Conservation (phyloP, 2,888 invertebrate genomes). For the Ernsta delagoae region DNA sequence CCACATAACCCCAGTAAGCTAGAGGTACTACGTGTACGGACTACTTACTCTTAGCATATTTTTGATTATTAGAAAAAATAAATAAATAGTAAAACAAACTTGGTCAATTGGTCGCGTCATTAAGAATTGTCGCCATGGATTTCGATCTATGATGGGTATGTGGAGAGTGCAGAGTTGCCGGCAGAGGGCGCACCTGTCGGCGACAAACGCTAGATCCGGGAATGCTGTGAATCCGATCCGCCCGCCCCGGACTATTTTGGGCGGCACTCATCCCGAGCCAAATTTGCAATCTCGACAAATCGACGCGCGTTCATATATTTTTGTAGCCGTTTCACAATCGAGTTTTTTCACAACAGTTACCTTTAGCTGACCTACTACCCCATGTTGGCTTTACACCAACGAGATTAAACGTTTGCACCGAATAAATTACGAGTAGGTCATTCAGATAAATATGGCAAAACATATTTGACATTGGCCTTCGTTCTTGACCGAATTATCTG, state of each 20-base stretch:
- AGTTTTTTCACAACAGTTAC: constrained; percentile 52
- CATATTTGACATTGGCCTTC: constrained; percentile 78
- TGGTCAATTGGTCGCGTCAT: constrained; percentile 10
- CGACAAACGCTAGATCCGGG: constrained; percentile 62
- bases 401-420: constrained; percentile 36
- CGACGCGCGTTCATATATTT: constrained; percentile 78
- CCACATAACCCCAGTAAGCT: too few relatives aligned
- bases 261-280: constrained; percentile 76
- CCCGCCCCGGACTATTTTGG: constrained; percentile 71
- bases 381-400: constrained; percentile 39
- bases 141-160: constrained; percentile 34
- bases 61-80: too few relatives aligned
- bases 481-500: constrained; percentile 60
- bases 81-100: too few relatives aligned
- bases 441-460: constrained; percentile 53
- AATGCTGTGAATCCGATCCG: constrained; percentile 82
- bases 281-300: constrained; percentile 82
- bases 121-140: constrained; percentile 26
- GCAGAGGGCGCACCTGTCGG: constrained; percentile 53
- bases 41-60: too few relatives aligned
- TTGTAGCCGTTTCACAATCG: constrained; percentile 79
- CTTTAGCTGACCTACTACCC: constrained; percentile 39
- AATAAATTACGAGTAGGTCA: constrained; percentile 41
- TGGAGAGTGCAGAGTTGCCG: constrained; percentile 31
- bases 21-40: too few relatives aligned